A percentile compares a stretch with the other conserved stretches of the same genome.
These are phyloP conservation scores for Pantelozetes paolii DNA, from an alignment of 2,888 invertebrate species.

Conservation along the genomic window DNA sequence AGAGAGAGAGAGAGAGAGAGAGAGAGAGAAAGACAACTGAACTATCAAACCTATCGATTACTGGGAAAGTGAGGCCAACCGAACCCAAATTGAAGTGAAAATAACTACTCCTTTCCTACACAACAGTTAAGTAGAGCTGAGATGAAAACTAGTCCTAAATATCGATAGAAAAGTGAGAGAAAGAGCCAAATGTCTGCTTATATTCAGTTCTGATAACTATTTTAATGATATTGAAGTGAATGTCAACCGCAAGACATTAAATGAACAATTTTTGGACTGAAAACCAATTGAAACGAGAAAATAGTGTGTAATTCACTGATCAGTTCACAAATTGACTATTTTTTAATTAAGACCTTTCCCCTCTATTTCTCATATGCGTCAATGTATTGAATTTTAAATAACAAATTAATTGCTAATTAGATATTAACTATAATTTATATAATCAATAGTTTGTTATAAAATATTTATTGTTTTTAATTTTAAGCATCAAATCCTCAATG, in stretches of 20 bases:
- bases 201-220: neutral
- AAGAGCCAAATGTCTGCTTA: neutral
- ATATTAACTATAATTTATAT: neutral
- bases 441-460: too few relatives aligned
- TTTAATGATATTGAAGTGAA: constrained; percentile 13
- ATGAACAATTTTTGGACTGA: neutral
- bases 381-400: neutral
- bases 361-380: neutral
- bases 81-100: neutral
- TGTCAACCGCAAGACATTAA: constrained; percentile 32
- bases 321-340: neutral
- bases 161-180: neutral
- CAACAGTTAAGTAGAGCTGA: constrained; percentile 18
- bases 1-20: too few relatives aligned
- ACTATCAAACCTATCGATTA: constrained; percentile 10
- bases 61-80: neutral
- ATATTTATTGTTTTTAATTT: too few relatives aligned
- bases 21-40: neutral
- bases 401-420: neutral
- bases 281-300: neutral
- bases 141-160: constrained; percentile 5
- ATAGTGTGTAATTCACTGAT: constrained; percentile 1
- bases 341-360: neutral
- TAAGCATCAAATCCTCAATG: neutral
- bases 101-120: neutral